Conservation (phyloP, 2,797 vertebrate species). For the Sebastes matsubarae region DNA sequence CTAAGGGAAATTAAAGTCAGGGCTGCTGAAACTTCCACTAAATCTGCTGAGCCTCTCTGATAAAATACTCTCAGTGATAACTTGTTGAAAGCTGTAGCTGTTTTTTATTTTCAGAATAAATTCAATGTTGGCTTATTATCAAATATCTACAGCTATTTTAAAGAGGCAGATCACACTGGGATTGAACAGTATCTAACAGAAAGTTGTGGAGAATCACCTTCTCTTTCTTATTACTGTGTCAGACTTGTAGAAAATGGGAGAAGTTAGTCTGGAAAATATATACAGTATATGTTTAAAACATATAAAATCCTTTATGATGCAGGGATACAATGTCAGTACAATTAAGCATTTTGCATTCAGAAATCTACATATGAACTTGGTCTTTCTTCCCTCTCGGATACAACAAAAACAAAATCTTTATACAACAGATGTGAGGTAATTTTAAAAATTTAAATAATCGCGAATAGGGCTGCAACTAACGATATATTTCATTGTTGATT, state of each 20-base stretch:
- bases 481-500: no score
- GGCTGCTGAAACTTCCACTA: constrained; percentile 56
- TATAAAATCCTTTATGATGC: background rate
- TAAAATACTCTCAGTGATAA: constrained; percentile 32
- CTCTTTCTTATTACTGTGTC: background rate
- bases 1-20: constrained; percentile 73
- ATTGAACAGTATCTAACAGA: background rate
- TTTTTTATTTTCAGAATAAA: constrained; percentile 11
- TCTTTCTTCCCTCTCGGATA: background rate
- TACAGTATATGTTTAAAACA: background rate
- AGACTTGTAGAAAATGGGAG: background rate
- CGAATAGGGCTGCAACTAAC: no score
- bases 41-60: constrained; percentile 70
- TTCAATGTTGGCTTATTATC: background rate
- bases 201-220: constrained; percentile 1
- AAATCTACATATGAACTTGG: background rate
- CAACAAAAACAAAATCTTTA: background rate
- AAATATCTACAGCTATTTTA: background rate
- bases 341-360: background rate
- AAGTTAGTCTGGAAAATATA: background rate
- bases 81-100: constrained; percentile 42
- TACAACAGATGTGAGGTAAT: background rate
- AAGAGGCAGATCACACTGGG: background rate
- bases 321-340: background rate
- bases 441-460: background rate